Evolutionary conservation across 2,888 invertebrate genomes (phyloP).

Genomic region (Camponotus fellah): DNA sequence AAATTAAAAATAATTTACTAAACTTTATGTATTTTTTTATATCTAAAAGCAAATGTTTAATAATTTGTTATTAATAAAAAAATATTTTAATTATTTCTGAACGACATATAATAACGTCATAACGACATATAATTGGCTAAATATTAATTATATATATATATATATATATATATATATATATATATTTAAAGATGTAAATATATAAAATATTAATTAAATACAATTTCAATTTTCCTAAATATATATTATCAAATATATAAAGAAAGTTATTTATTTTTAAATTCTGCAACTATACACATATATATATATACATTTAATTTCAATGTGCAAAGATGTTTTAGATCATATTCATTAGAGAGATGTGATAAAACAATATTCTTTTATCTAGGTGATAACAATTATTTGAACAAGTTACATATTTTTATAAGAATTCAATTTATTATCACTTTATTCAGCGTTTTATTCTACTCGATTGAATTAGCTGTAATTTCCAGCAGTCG

Average conservation of each 20-base stretch:
- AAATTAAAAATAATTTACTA: constrained; percentile 10
- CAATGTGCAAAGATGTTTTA: background rate
- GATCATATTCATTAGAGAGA: background rate
- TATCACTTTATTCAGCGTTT: constrained; percentile 25
- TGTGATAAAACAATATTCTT: background rate
- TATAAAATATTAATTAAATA: background rate
- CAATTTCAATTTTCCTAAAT: background rate
- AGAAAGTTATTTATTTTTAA: background rate
- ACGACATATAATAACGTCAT: too few relatives aligned
- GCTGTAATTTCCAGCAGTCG: background rate
- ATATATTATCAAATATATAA: background rate
- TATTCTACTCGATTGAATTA: constrained; percentile 65
- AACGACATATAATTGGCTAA: background rate
- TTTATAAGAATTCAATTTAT: constrained; percentile 13
- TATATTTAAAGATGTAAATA: background rate
- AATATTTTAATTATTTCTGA: background rate
- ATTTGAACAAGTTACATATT: background rate
- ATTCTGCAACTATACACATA: background rate
- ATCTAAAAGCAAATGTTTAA: background rate
- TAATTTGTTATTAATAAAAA: background rate
- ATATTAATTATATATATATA: background rate
- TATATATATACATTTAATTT: background rate
- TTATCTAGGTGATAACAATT: background rate
- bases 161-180: too few relatives aligned
- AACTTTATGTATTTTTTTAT: background rate